phyloP scores from a whole-genome alignment of 1,140 invertebrate species.

The Limonius californicus region DNA sequence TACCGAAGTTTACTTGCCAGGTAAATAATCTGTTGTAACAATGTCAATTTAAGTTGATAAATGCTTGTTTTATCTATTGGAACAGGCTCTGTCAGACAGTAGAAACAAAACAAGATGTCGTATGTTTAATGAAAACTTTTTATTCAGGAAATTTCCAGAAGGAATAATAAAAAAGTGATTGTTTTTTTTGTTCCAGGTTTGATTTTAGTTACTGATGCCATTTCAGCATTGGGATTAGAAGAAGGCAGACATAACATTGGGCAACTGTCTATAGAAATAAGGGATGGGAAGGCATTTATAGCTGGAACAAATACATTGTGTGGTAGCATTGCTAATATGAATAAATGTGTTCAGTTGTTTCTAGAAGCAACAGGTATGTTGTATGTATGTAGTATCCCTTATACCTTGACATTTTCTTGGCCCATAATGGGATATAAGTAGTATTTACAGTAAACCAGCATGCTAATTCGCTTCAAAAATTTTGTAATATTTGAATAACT shows the following conservation, averaged over 20 bases:
- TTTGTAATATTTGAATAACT: not conserved
- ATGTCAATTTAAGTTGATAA: too few species aligned
- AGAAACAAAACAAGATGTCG: too few species aligned
- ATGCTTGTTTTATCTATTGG: too few species aligned
- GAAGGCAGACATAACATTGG: slow-evolving; percentile 86
- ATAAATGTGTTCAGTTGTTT: slow-evolving; percentile 79
- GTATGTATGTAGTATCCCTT: slow-evolving; percentile 3
- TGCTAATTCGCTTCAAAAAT: not conserved
- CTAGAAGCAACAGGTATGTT: slow-evolving; percentile 71
- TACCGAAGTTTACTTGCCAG: too few species aligned
- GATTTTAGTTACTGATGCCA: slow-evolving; percentile 93
- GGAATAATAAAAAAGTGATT: too few species aligned
- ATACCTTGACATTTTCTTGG: too few species aligned
- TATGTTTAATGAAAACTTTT: too few species aligned
- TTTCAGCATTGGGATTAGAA: slow-evolving; percentile 85
- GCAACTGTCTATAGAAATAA: slow-evolving; percentile 76
- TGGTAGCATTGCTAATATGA: slow-evolving; percentile 85
- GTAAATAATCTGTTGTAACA: too few species aligned
- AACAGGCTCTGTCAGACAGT: too few species aligned
- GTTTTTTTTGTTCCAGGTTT: slow-evolving; percentile 63
- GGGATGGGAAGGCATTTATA: slow-evolving; percentile 70
- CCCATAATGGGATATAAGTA: not conserved
- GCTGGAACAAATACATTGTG: slow-evolving; percentile 86
- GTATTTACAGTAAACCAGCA: not conserved
- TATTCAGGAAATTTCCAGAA: too few species aligned